Base-by-base conservation (phyloP, 2,113 vertebrate genomes). In the Anolis carolinensis region DNA sequence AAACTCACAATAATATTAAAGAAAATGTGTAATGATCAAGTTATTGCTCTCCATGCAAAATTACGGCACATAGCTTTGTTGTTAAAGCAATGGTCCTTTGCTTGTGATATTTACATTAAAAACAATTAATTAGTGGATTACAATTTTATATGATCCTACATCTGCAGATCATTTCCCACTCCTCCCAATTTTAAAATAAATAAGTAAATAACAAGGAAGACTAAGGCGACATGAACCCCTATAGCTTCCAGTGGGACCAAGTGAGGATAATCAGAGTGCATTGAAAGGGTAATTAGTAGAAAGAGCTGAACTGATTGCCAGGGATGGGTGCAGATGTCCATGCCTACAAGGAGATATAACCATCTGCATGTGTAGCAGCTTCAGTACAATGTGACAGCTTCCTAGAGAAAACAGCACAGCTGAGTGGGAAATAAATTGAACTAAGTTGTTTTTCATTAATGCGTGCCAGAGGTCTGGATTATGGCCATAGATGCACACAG, bases 381-480 rank as follows among this genome's bases (percentile, higher is more conserved):
- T 90, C 84, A 77, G 4, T 87, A 55, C 52, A 88, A 16, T 89
- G 20, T 83, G 72, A 91, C 82, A 91, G 18, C n/a, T 90, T 93
- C 83, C 89, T 87, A 79, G 84, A 39, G 14, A 94, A 92, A 89
- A 14, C 4, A 90, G 44, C 13, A 67, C 71, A 90, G 76, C 81
- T 92, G 90, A 94, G 59, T 62, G 81, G 68, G 14, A 23, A 92
- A 11, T 67, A 92, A 93, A 88, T 0, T 32, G 7, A 50, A 3
- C 32, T 65, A 89, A 34, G 48, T 72, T 30, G 74, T 18, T 93
- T 94, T 90, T 91, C 79, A 94, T 94, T 91, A 81, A 94, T 91
- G 93, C 87, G 13, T 91, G 4, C 16, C 88, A 18, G 50, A 87
- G 68, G 3, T 67, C 32, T 36, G 73, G 44, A 44, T 36, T 83